Evolutionary conservation across 2,888 invertebrate species (phyloP), one percentile per base, ranked within the genome.

Genomic region (Baccha elongata): DNA sequence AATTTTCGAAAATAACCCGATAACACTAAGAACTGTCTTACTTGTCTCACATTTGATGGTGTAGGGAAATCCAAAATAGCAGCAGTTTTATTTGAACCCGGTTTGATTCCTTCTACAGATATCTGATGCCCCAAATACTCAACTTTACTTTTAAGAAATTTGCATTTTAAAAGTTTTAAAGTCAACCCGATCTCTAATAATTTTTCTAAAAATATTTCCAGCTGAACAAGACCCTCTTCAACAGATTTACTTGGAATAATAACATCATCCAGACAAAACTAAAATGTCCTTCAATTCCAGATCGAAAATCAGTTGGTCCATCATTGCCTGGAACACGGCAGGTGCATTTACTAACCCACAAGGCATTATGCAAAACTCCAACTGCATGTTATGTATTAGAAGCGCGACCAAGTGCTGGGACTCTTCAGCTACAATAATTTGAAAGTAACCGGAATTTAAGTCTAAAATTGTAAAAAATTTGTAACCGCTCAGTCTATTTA

Each of bases 161-260:
- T 69, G n/a, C 48, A 58, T 19, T 69, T 69, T 17, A 35, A 46
- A 15, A 69, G 10, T 32, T 69, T 58, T 10, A 55, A 69, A 26
- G 69, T 69, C 69, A 69, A 46, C 11, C 69, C 69, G 0, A 48
- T 48, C n/a, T 69, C 46, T 8, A n/a, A 19, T 10, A 58, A 15
- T 21, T 11, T 37, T 58, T 48, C 15, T 8, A 67, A 40, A 7
- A 69, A 15, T 10, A n/a, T 8, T 10, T 44, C 35, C 17, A 55
- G 40, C 21, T 68, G 44, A 11, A 35, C 11, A 35, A 55, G 26
- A 23, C 68, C 46, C 6, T 69, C 55, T 3, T 5, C 2, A 1
- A n/a, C 8, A 5, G 37, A 23, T 8, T 65, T 44, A 4, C 55
- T n/a, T 1, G 68, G 35, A 46, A 55, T 55, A 3, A 68, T 55